Conservation (phyloP, 2,888 invertebrate species). For the Osedax fenrisi region DNA sequence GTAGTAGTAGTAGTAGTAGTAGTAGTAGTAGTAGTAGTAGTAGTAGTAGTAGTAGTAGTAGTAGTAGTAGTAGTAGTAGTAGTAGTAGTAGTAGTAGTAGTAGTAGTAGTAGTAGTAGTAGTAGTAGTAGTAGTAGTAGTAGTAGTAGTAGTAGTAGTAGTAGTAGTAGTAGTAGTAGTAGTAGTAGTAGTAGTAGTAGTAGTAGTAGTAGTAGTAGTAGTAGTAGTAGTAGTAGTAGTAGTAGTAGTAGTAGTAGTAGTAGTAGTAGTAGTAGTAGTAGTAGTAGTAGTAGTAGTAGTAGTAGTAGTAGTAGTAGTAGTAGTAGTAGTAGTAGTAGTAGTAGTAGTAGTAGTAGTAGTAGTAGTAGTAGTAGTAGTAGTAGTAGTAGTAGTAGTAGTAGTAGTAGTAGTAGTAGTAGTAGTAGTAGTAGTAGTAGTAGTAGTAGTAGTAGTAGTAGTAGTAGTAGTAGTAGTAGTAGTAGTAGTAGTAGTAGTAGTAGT, state of each 20-base stretch:
- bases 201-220: conserved; percentile 10
- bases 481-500: conserved; percentile 10
- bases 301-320: conserved; percentile 4
- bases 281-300: conserved; percentile 4
- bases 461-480: conserved; percentile 10
- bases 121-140: conserved; percentile 10
- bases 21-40: conserved; percentile 4
- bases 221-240: conserved; percentile 4
- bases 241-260: conserved; percentile 10
- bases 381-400: conserved; percentile 10
- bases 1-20: conserved; percentile 4
- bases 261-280: conserved; percentile 6
- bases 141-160: conserved; percentile 4
- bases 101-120: conserved; percentile 4
- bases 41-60: conserved; percentile 10
- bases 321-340: conserved; percentile 7
- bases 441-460: conserved; percentile 4
- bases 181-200: conserved; percentile 10
- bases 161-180: conserved; percentile 10
- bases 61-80: conserved; percentile 10
- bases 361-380: conserved; percentile 7
- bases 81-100: conserved; percentile 10
- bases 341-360: conserved; percentile 4
- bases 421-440: conserved; percentile 1
- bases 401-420: conserved; percentile 4